These are phyloP conservation scores for Acanthisitta chloris DNA, from an alignment of 2,113 vertebrate species.

Conservation along the genomic window DNA sequence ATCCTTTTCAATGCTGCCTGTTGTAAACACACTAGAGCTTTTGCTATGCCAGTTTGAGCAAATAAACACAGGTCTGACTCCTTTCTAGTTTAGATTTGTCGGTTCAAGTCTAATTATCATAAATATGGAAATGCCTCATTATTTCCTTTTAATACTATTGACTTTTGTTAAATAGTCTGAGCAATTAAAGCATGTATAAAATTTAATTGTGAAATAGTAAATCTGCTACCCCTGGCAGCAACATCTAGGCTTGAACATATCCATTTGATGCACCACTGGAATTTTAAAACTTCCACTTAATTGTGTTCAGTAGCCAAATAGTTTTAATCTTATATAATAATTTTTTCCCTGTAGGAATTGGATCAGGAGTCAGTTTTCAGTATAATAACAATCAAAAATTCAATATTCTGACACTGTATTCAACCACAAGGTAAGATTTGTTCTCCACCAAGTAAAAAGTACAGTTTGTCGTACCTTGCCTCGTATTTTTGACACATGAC, in stretches of 20 bases:
- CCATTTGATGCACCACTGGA: neutral
- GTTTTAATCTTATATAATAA: neutral
- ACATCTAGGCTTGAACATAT: neutral
- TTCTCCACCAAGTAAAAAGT: neutral
- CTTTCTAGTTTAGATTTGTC: neutral
- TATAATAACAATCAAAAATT: constrained; percentile 76
- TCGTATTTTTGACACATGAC: neutral
- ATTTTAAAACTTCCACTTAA: neutral
- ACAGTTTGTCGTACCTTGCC: neutral
- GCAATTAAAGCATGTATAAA: neutral
- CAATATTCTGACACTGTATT: constrained; percentile 83
- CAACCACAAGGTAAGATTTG: constrained; percentile 78
- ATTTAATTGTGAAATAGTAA: neutral
- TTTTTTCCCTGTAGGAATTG: constrained; percentile 74
- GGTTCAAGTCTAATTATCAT: neutral
- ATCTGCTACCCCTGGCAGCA: neutral
- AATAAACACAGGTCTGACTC: neutral
- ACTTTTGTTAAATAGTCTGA: neutral
- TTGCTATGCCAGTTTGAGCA: neutral
- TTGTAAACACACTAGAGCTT: neutral
- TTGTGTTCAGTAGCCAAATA: neutral
- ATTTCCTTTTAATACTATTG: neutral
- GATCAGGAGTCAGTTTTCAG: constrained; percentile 85
- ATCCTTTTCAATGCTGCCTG: neutral
- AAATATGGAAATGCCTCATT: neutral